A percentile compares a stretch with the other conserved stretches of the same genome.
Conservation (phyloP, 2,113 vertebrate genomes). For the Triplophysa dalaica region DNA sequence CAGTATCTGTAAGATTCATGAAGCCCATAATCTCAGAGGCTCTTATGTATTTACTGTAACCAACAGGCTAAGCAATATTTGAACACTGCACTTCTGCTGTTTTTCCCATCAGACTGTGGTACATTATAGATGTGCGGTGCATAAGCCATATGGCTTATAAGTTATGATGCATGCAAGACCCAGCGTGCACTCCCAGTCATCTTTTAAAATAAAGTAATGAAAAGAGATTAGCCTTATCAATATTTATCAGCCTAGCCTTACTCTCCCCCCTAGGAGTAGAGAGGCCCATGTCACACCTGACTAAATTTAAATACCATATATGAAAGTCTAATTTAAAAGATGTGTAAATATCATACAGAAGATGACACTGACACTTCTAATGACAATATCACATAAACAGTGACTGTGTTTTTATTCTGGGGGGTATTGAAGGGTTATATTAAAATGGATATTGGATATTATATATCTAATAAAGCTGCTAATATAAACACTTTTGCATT, state of each 20-base stretch:
- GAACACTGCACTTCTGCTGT: neutral
- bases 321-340: slow-evolving; percentile 8
- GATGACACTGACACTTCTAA: neutral
- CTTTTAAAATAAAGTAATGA: slow-evolving; percentile 45
- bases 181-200: slow-evolving; percentile 27
- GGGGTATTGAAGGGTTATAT: slow-evolving; percentile 12
- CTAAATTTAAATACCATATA: slow-evolving; percentile 16
- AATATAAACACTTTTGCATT: slow-evolving; percentile 26
- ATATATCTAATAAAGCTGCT: slow-evolving; percentile 17
- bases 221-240: slow-evolving; percentile 44
- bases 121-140: slow-evolving; percentile 43
- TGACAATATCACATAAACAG: slow-evolving; percentile 19
- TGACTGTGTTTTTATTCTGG: slow-evolving; percentile 1
- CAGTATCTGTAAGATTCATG: neutral
- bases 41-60: slow-evolving; percentile 35
- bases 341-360: slow-evolving; percentile 8
- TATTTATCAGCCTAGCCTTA: slow-evolving; percentile 43
- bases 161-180: slow-evolving; percentile 39
- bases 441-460: slow-evolving; percentile 16
- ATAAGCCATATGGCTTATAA: slow-evolving; percentile 42
- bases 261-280: neutral
- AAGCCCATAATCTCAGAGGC: neutral
- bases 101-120: slow-evolving; percentile 6
- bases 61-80: slow-evolving; percentile 13
- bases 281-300: slow-evolving; percentile 16